A percentile compares a stretch with the other conserved stretches of the same genome.
These are phyloP conservation scores for Pheosia tremula DNA, from an alignment of 2,888 invertebrate genomes.

Conservation along the genomic window DNA sequence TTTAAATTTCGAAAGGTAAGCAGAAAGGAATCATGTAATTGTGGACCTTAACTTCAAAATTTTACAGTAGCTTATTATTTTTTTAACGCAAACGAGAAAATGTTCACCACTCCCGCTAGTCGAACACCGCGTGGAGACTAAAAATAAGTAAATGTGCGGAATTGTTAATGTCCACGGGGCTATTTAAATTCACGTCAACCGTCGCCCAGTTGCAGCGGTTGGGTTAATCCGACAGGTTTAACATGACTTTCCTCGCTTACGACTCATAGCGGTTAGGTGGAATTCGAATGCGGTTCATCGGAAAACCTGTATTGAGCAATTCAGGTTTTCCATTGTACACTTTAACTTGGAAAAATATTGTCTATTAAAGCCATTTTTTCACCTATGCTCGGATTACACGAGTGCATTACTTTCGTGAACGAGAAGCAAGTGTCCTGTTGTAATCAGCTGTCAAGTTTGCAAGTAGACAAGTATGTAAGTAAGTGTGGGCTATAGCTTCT, in stretches of 20 bases:
- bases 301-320: background rate
- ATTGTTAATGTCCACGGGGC: conserved; percentile 56
- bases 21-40: too few relatives aligned
- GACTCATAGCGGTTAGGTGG: conserved; percentile 1
- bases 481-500: too few relatives aligned
- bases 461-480: too few relatives aligned
- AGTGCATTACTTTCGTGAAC: too few relatives aligned
- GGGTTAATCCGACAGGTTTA: conserved; percentile 43
- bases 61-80: background rate
- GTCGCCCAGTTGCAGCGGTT: conserved; percentile 55
- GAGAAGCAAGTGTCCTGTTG: too few relatives aligned
- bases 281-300: conserved; percentile 4
- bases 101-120: background rate
- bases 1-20: too few relatives aligned
- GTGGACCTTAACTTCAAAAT: too few relatives aligned
- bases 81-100: background rate
- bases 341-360: background rate
- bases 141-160: conserved; percentile 66
- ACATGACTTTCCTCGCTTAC: conserved; percentile 40
- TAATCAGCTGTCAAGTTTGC: too few relatives aligned
- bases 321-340: background rate
- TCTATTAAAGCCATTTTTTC: too few relatives aligned
- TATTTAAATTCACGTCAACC: conserved; percentile 67
- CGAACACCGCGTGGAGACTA: conserved; percentile 46
- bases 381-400: too few relatives aligned